phyloP scores from a whole-genome alignment of 2,113 vertebrate species.

The Crotophaga sulcirostris region DNA sequence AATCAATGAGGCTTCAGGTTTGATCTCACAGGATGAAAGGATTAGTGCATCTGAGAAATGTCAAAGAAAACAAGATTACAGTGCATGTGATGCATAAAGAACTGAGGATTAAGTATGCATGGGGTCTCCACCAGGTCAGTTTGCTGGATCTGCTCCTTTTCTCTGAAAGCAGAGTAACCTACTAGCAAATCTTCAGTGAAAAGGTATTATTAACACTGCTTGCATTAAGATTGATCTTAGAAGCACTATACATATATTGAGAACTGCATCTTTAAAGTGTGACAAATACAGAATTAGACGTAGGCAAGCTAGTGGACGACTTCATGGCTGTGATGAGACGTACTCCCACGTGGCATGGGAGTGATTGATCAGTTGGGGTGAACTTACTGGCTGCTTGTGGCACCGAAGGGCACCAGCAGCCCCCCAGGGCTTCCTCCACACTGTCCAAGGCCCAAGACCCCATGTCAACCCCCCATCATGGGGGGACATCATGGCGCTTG shows the following conservation, averaged over 20 bases:
- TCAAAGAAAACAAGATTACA: conserved; percentile 52
- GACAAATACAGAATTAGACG: neutral
- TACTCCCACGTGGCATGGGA: accelerated
- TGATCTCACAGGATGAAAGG: conserved; percentile 25
- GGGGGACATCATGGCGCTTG: neutral
- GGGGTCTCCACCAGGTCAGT: neutral
- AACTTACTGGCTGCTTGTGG: neutral
- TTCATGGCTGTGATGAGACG: neutral
- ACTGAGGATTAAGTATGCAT: neutral
- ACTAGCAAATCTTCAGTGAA: neutral
- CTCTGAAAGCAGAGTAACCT: neutral
- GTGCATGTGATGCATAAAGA: conserved; percentile 38
- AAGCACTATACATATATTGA: neutral
- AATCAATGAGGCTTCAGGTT: neutral
- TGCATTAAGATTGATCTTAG: neutral
- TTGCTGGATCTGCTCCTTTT: conserved; percentile 3
- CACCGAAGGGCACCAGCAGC: accelerated
- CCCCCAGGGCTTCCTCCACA: accelerated
- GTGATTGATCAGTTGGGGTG: neutral
- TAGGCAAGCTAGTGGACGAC: neutral
- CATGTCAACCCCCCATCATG: accelerated
- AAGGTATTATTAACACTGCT: neutral
- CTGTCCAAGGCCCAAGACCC: neutral
- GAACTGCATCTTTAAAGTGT: neutral
- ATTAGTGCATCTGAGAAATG: conserved; percentile 53